Percentiles rank a stretch among this genome's conserved stretches.
These are phyloP conservation scores for Carlito syrichta DNA, from an alignment of 2,113 vertebrate genomes.

Conservation along the genomic window DNA sequence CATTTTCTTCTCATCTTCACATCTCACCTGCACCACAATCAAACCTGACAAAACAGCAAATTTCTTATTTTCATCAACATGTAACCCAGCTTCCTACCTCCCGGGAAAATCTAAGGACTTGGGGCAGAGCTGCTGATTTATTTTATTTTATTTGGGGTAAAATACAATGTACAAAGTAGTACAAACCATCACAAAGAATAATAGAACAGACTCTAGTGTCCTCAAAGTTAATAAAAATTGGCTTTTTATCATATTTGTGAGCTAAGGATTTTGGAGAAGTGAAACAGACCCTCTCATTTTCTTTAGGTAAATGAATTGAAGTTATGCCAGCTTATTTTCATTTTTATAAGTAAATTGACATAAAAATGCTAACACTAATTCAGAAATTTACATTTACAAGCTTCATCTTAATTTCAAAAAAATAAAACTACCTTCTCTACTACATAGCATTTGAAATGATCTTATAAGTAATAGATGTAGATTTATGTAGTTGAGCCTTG, in stretches of 20 bases:
- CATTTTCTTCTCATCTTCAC: not conserved
- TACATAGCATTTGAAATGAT: not conserved
- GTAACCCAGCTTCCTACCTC: not conserved
- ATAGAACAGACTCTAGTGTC: not conserved
- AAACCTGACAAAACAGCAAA: not conserved
- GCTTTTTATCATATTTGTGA: not conserved
- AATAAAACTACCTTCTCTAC: not conserved
- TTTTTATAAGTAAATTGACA: not conserved
- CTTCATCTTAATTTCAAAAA: conserved; percentile 15
- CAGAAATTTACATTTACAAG: not conserved
- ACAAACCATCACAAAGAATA: conserved; percentile 1
- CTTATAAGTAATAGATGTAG: not conserved
- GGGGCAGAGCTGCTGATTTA: not conserved
- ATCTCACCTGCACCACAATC: not conserved
- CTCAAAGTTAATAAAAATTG: not conserved
- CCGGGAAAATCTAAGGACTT: conserved; percentile 6
- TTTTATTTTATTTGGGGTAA: not conserved
- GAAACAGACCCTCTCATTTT: not conserved
- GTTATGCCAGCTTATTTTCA: not conserved
- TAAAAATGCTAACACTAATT: not conserved
- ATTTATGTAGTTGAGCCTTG: not conserved
- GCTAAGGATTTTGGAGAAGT: not conserved
- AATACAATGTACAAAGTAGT: not conserved
- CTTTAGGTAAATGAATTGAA: conserved; percentile 1
- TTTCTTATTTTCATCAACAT: not conserved